Evolutionary conservation across 23 tunicate genomes (phyloP).

Genomic region (Corella eumyota): DNA sequence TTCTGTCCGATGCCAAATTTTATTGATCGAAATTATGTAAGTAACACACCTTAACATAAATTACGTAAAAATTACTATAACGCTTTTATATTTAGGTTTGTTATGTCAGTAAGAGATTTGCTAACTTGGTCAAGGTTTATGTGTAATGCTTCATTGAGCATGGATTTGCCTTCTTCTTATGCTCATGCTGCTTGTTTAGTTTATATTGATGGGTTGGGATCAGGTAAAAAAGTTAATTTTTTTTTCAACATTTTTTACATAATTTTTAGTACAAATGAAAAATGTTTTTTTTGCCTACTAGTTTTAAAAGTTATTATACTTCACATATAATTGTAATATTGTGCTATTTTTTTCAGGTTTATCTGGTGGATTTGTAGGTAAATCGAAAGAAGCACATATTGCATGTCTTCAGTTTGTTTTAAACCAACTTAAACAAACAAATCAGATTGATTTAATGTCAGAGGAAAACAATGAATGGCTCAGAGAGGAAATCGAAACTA

Average conservation of each 20-base stretch:
- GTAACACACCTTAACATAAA: too few relatives aligned
- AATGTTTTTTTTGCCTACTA: not conserved
- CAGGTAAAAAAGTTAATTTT: slow-evolving; percentile 22
- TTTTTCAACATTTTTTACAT: slow-evolving; percentile 8
- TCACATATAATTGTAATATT: not conserved
- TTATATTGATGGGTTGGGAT: slow-evolving; percentile 81
- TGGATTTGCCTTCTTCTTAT: slow-evolving; percentile 27
- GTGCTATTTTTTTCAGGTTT: slow-evolving; percentile 19
- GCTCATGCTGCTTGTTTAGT: slow-evolving; percentile 80
- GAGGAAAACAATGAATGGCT: slow-evolving; percentile 8
- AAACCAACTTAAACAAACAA: slow-evolving; percentile 19
- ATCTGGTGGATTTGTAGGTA: slow-evolving; percentile 34
- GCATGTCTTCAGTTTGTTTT: slow-evolving; percentile 46
- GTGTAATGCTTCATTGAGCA: slow-evolving; percentile 6
- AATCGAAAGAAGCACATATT: slow-evolving; percentile 19
- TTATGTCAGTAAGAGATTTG: slow-evolving; percentile 82
- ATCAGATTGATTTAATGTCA: slow-evolving; percentile 12
- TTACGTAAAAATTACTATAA: too few relatives aligned
- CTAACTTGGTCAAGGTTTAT: slow-evolving; percentile 70
- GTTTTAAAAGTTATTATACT: not conserved
- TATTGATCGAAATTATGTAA: too few relatives aligned
- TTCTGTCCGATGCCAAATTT: too few relatives aligned
- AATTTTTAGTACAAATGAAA: not conserved
- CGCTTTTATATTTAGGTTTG: slow-evolving; percentile 17
- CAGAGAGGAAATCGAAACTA: slow-evolving; percentile 9